Evolutionary conservation across 2,888 invertebrate species (phyloP).

Genomic region (Drosophila melanosoma): DNA sequence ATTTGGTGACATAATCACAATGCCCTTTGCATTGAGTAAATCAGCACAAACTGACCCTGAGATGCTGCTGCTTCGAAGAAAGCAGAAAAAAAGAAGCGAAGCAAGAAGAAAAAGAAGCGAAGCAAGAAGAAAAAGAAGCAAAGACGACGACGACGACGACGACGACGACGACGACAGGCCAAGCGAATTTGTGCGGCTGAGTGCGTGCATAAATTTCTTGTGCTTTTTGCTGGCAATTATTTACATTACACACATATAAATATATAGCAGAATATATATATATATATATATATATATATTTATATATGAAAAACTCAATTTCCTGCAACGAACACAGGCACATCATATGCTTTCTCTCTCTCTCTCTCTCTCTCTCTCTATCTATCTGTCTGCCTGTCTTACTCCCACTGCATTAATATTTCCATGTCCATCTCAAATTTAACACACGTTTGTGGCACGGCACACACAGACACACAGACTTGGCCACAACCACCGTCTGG

Average conservation of each 20-base stretch:
- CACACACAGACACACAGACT: slow-evolving; percentile 39
- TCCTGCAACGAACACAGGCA: slow-evolving; percentile 71
- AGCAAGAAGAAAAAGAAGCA: slow-evolving; percentile 1
- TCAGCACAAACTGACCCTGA: slow-evolving; percentile 62
- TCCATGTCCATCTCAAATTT: slow-evolving; percentile 54
- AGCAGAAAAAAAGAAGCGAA: slow-evolving; percentile 6
- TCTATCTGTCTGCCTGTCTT: neutral
- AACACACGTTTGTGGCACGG: slow-evolving; percentile 67
- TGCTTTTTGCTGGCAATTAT: slow-evolving; percentile 65
- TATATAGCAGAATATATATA: neutral
- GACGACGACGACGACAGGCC: slow-evolving; percentile 46
- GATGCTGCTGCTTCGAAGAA: slow-evolving; percentile 12
- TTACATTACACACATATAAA: slow-evolving; percentile 49
- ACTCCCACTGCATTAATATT: slow-evolving; percentile 3
- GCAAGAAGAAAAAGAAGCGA: slow-evolving; percentile 2
- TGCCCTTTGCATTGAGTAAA: neutral
- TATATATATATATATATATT: slow-evolving; percentile 9
- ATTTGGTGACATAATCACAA: neutral
- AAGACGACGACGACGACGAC: slow-evolving; percentile 5
- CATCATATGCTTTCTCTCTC: slow-evolving; percentile 63
- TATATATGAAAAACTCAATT: slow-evolving; percentile 82
- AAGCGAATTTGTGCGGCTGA: slow-evolving; percentile 60
- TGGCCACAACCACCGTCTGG: slow-evolving; percentile 53
- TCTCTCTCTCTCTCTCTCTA: slow-evolving; percentile 3
- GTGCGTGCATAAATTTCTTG: slow-evolving; percentile 67